Conservation (phyloP, 1,140 invertebrate genomes). For the Sarcophaga bullata region DNA sequence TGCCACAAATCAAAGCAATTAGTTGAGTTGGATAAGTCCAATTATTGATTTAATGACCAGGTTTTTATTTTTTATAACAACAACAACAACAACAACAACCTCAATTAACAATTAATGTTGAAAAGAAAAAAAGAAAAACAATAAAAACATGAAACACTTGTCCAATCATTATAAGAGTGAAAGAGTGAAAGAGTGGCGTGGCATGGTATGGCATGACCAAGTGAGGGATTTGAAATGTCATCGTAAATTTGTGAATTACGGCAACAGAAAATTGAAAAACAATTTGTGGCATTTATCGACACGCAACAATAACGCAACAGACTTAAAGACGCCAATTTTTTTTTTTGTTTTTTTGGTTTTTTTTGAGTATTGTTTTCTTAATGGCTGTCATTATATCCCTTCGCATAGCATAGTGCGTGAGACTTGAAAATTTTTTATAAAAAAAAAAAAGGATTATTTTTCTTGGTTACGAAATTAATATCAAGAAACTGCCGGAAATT, state of each 20-base stretch:
- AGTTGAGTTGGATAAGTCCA: background rate
- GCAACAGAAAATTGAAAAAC: background rate
- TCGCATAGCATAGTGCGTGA: too few relatives aligned
- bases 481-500: too few relatives aligned
- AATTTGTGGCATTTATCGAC: background rate
- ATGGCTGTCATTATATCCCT: too few relatives aligned
- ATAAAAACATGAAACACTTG: background rate
- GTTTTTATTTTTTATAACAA: too few relatives aligned
- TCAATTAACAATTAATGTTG: too few relatives aligned
- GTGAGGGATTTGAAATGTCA: constrained; percentile 17
- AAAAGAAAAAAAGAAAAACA: background rate
- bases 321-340: background rate
- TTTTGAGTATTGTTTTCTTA: too few relatives aligned
- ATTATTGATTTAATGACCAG: background rate
- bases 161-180: background rate
- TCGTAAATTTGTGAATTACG: background rate
- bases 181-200: too few relatives aligned
- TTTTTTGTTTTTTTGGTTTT: too few relatives aligned
- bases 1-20: background rate
- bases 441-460: too few relatives aligned
- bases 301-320: constrained; percentile 9
- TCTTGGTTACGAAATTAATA: too few relatives aligned
- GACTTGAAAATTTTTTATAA: too few relatives aligned
- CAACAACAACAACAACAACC: too few relatives aligned
- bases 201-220: background rate